Conservation (phyloP, 1,140 invertebrate species). For the Acromyrmex charruanus region DNA sequence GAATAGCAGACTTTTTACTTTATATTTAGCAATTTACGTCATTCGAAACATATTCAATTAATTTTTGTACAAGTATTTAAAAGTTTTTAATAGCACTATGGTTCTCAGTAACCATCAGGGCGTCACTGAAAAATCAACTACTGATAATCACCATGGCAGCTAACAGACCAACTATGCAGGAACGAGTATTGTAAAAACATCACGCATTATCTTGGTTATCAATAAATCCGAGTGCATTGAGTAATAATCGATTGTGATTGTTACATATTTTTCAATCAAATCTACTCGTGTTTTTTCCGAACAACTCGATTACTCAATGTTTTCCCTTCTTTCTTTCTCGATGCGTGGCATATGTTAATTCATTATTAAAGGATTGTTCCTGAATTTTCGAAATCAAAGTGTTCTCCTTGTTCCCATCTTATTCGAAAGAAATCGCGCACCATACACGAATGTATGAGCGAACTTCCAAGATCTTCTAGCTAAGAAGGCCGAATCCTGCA, state of each 20-base stretch:
- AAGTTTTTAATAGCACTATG: neutral
- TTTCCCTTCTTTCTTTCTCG: neutral
- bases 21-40: neutral
- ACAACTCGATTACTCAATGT: neutral
- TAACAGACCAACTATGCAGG: neutral
- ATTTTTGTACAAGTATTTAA: neutral
- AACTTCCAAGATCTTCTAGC: neutral
- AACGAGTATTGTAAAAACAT: neutral
- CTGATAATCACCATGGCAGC: neutral
- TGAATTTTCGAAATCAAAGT: neutral
- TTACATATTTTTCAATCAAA: neutral
- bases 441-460: neutral
- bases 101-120: neutral
- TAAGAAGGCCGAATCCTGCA: slow-evolving; percentile 3
- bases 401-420: neutral
- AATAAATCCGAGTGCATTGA: neutral
- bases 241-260: neutral
- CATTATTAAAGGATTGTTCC: neutral
- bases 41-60: neutral
- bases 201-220: slow-evolving; percentile 2
- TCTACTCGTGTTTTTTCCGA: neutral
- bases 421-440: neutral
- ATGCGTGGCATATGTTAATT: neutral
- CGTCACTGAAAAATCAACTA: neutral
- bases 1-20: neutral